Percentiles rank a stretch among this genome's conserved stretches.
Evolutionary conservation across 2,888 invertebrate genomes (phyloP).

Genomic region (Drosophila kanekoi): DNA sequence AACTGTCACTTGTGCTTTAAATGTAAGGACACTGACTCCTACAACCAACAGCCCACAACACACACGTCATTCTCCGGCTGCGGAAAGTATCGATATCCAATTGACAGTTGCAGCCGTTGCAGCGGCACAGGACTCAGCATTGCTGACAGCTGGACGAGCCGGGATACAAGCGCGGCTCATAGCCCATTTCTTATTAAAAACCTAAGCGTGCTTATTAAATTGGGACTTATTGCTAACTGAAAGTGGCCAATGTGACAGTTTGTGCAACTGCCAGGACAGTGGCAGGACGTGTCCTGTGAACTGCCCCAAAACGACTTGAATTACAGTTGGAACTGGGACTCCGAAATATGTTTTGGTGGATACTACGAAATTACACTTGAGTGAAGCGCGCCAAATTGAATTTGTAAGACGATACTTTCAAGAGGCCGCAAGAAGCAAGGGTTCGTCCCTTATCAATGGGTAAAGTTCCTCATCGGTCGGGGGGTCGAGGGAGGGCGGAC

Average conservation of each 20-base stretch:
- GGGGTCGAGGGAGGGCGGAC: neutral
- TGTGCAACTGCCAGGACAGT: constrained; percentile 40
- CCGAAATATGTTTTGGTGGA: constrained; percentile 61
- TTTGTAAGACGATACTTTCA: constrained; percentile 79
- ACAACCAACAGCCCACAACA: constrained; percentile 23
- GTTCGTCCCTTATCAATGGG: constrained; percentile 64
- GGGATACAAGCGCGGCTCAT: constrained; percentile 40
- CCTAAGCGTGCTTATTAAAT: constrained; percentile 77
- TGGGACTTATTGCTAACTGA: constrained; percentile 55
- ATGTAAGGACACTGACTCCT: constrained; percentile 7
- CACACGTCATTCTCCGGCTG: constrained; percentile 8
- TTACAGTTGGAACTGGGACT: constrained; percentile 73
- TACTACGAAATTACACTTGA: constrained; percentile 77
- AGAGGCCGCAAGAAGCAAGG: constrained; percentile 49
- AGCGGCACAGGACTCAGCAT: constrained; percentile 25
- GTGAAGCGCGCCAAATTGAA: constrained; percentile 82
- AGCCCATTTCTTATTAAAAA: constrained; percentile 75
- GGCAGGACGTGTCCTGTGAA: constrained; percentile 50
- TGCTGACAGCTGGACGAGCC: constrained; percentile 79
- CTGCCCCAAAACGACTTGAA: constrained; percentile 68
- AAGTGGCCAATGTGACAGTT: constrained; percentile 39
- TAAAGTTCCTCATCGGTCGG: constrained; percentile 14
- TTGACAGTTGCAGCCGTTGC: constrained; percentile 57
- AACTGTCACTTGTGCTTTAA: constrained; percentile 34
- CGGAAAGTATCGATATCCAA: constrained; percentile 78